Percentiles rank a stretch among this genome's conserved stretches.
phyloP scores from a whole-genome alignment of 2,113 vertebrate species.

The Serinus canaria region DNA sequence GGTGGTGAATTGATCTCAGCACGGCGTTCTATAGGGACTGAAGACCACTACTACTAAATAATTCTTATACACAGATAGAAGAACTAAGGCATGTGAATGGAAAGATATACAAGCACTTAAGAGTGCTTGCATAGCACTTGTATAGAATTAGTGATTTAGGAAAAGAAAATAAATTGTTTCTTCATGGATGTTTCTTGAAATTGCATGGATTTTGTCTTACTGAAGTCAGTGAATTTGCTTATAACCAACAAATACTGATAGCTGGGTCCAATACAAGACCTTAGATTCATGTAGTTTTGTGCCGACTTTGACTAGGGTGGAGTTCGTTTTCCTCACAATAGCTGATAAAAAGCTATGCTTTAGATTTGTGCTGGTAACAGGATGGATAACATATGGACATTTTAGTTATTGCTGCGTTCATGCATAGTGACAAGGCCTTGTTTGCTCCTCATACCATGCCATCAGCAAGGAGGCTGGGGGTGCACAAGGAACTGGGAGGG shows the following conservation, averaged over 20 bases:
- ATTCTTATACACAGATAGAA: neutral
- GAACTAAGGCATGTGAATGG: neutral
- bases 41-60: neutral
- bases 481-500: neutral
- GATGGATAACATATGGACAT: neutral
- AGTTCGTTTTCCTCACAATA: neutral
- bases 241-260: neutral
- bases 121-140: neutral
- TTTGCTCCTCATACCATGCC: accelerated
- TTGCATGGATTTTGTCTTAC: neutral
- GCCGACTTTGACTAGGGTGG: neutral
- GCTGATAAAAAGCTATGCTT: neutral
- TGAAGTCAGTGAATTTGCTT: neutral
- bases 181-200: neutral
- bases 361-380: neutral
- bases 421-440: neutral
- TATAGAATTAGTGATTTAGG: neutral
- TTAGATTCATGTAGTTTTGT: neutral
- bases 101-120: neutral
- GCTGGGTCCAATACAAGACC: neutral
- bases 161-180: neutral
- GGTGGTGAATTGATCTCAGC: neutral
- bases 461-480: neutral
- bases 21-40: neutral
- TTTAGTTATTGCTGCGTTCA: neutral